A percentile compares a stretch with the other conserved stretches of the same genome.
phyloP scores from a whole-genome alignment of 2,888 invertebrate genomes.

The Chymomyza fuscimana region DNA sequence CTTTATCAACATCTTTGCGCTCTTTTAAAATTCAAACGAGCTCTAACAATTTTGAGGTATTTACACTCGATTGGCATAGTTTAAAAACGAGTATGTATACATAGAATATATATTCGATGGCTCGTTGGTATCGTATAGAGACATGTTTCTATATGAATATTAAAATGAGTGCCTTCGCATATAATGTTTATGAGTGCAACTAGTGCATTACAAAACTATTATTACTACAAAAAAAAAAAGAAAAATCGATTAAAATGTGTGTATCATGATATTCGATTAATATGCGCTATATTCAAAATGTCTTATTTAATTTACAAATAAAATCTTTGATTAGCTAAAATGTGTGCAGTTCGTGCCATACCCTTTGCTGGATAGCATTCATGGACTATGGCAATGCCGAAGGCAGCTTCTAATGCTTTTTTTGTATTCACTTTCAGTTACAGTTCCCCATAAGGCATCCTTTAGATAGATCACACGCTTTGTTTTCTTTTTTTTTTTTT shows the following conservation, averaged over 20 bases:
- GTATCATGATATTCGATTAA: too few species aligned
- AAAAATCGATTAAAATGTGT: too few species aligned
- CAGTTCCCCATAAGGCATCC: conserved; percentile 50
- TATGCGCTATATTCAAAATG: background rate
- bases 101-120: background rate
- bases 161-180: background rate
- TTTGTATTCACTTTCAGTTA: conserved; percentile 18
- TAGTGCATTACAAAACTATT: background rate
- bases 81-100: background rate
- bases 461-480: conserved; percentile 52
- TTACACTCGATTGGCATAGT: conserved; percentile 29
- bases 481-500: conserved; percentile 13
- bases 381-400: background rate
- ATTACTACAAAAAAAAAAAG: background rate
- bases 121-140: background rate
- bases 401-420: background rate
- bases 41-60: conserved; percentile 20
- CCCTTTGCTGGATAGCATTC: background rate
- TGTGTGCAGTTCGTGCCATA: background rate
- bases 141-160: background rate
- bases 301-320: background rate
- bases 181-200: background rate
- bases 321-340: background rate
- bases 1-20: background rate
- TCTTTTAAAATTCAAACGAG: too few species aligned